A percentile compares a stretch with the other conserved stretches of the same genome.
These are phyloP conservation scores for Phytoseiulus persimilis DNA, from an alignment of 2,888 invertebrate species.

Conservation along the genomic window DNA sequence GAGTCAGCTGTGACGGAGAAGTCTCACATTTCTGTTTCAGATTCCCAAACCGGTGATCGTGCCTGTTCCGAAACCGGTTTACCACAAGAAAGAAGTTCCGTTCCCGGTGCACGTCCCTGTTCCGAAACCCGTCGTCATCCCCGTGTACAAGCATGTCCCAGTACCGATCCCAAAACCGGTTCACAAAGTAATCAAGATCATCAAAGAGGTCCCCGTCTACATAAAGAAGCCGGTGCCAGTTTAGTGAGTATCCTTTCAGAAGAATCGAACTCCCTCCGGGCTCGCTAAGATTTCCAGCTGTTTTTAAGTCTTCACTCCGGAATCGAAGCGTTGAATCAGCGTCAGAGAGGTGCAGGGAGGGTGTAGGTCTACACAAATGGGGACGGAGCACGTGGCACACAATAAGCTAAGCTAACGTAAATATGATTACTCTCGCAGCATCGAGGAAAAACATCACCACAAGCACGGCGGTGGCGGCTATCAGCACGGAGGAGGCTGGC, in stretches of 20 bases:
- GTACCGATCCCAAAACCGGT: slow-evolving; percentile 46
- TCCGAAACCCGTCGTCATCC: slow-evolving; percentile 45
- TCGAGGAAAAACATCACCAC: slow-evolving; percentile 24
- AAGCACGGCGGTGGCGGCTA: not conserved
- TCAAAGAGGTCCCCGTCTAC: slow-evolving; percentile 46
- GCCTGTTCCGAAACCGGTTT: slow-evolving; percentile 44
- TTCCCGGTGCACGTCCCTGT: slow-evolving; percentile 43
- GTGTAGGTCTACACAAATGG: no score
- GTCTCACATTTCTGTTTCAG: slow-evolving; percentile 33
- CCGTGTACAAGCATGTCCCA: slow-evolving; percentile 45
- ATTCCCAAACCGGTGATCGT: slow-evolving; percentile 47
- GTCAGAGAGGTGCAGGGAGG: no score
- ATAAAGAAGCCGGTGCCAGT: slow-evolving; percentile 46
- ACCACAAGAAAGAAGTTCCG: slow-evolving; percentile 31
- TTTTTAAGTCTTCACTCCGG: not conserved
- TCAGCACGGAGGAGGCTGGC: not conserved
- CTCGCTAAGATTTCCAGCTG: no score
- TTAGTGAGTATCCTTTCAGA: slow-evolving; percentile 45
- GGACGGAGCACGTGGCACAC: no score
- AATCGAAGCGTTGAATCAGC: no score
- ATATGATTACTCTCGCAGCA: slow-evolving; percentile 11
- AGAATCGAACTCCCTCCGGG: no score
- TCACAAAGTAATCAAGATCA: slow-evolving; percentile 45
- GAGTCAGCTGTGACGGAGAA: not conserved
- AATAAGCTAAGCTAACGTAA: no score